Evolutionary conservation across 1,140 invertebrate species (phyloP), one percentile per base, ranked within the genome.

Genomic region (Bombus turneri): DNA sequence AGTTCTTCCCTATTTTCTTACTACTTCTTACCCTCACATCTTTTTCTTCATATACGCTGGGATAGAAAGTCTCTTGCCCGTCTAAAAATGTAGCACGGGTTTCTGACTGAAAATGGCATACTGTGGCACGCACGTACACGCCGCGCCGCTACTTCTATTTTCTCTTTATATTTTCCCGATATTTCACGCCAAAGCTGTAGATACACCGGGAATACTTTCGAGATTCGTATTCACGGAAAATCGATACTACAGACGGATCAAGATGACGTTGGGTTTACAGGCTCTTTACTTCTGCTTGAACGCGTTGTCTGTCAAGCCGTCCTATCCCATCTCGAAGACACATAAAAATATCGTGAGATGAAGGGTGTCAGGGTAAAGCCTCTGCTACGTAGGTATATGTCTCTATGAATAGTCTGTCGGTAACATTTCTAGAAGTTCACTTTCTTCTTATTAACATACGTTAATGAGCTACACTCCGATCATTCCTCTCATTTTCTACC

Each of bases 141-240:
- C 28, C 43, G 15, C 64, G 37, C n/a, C n/a, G 64, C 5, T 71
- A 57, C 83, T n/a, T 80, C 76, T 80, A 85, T 85, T 85, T 85
- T 85, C 77, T 73, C 41, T 34, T 57, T 25, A 73, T 72, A 85
- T 80, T 80, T 80, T 72, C 83, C 77, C 83, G 83, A 80, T 85
- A 85, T 85, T 85, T 85, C 76, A 53, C 68, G 31, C 13, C 68
- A 80, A 85, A 85, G 76, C 83, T 22, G 57, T 71, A 80, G 39
- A 80, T 85, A 85, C 76, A 73, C 68, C 68, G 43, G 77, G 57
- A 85, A 85, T 80, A 85, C 76, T 80, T 77, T 59, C 18, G 83
- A 85, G 76, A 85, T 80, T 85, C 77, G 83, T 80, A 80, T 85
- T 80, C 83, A 85, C 76, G 77, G 77, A 80, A 64, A 85, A 85